These are phyloP conservation scores for Auanema freiburgensis DNA, from an alignment of 2,888 invertebrate species.

Conservation along the genomic window DNA sequence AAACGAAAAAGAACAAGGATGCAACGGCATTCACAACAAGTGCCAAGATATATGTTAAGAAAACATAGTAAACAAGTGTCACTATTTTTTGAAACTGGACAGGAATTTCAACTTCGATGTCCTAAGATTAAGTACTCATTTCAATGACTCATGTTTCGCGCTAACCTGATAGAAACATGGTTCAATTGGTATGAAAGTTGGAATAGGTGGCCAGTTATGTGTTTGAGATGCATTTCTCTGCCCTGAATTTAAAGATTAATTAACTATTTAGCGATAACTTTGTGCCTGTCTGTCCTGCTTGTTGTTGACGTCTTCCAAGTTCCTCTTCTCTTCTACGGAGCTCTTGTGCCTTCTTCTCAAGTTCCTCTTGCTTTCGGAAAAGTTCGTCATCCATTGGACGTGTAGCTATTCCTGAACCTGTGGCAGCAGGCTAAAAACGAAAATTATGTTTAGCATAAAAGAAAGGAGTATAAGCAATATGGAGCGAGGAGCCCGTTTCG, in stretches of 20 bases:
- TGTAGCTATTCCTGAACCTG: constrained; percentile 12
- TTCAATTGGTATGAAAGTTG: constrained; percentile 84
- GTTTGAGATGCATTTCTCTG: background rate
- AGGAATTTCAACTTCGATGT: constrained; percentile 97
- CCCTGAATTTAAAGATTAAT: background rate
- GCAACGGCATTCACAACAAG: constrained; percentile 84
- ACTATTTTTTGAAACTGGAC: constrained; percentile 95
- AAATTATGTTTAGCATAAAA: background rate
- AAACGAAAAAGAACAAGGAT: constrained; percentile 78
- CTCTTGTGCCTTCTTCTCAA: constrained; percentile 59
- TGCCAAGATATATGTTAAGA: constrained; percentile 77
- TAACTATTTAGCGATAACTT: background rate
- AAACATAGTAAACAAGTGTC: constrained; percentile 87
- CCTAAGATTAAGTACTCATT: constrained; percentile 66
- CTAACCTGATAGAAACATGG: constrained; percentile 90
- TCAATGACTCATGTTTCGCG: background rate
- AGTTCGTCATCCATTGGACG: constrained; percentile 54
- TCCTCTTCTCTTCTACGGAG: constrained; percentile 72
- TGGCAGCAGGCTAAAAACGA: constrained; percentile 20
- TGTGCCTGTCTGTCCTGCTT: constrained; percentile 21
- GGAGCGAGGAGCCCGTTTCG: too few species aligned
- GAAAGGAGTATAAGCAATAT: too few species aligned
- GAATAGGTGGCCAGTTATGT: constrained; percentile 74
- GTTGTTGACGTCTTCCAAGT: constrained; percentile 68
- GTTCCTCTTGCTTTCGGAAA: constrained; percentile 62